These are phyloP conservation scores for Allygus modestus DNA, from an alignment of 2,888 invertebrate species.

Conservation along the genomic window DNA sequence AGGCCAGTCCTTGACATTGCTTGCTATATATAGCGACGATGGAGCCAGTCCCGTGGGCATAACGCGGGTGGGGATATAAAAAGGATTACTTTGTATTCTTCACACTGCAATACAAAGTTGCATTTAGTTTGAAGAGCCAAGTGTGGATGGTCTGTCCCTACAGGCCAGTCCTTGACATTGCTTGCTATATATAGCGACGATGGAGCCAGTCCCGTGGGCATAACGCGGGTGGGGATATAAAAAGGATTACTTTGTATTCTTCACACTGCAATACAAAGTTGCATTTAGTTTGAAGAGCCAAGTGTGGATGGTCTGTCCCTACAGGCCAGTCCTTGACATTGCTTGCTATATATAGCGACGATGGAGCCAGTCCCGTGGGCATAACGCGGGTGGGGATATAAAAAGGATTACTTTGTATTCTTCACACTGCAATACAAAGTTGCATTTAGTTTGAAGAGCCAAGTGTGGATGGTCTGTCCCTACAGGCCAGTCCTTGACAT, in stretches of 20 bases:
- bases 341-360: neutral
- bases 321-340: constrained; percentile 10
- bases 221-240: neutral
- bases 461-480: no score
- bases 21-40: neutral
- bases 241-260: neutral
- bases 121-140: no score
- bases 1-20: constrained; percentile 11
- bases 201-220: neutral
- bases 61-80: neutral
- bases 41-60: neutral
- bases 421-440: no score
- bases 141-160: neutral
- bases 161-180: constrained; percentile 10
- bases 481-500: no score
- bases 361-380: neutral
- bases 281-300: no score
- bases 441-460: no score
- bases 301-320: neutral
- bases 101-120: no score
- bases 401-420: neutral
- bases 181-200: neutral
- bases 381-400: neutral
- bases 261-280: no score
- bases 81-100: neutral